Percentiles rank a stretch among this genome's conserved stretches.
These are phyloP conservation scores for Mastomys natalensis DNA, from an alignment of 2,113 vertebrate species.

Conservation along the genomic window DNA sequence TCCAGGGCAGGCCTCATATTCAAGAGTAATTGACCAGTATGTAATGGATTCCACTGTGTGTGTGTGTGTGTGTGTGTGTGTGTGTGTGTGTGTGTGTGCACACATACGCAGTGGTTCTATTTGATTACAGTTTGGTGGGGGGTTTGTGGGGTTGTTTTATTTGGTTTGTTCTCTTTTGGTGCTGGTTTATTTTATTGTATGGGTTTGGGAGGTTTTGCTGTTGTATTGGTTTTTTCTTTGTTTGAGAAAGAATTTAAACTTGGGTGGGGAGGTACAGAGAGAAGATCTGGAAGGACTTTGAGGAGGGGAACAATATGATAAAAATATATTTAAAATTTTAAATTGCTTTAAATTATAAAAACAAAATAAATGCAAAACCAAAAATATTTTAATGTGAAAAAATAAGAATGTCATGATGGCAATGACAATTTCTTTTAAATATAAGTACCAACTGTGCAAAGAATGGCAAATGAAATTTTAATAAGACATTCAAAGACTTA, in stretches of 20 bases:
- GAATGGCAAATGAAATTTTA: neutral
- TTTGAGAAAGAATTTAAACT: neutral
- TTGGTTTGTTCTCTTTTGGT: neutral
- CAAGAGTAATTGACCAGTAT: neutral
- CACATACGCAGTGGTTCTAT: too few species aligned
- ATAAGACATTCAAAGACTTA: neutral
- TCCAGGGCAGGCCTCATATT: neutral
- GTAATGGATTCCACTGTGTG: neutral
- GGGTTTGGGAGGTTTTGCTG: neutral
- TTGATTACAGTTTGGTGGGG: neutral
- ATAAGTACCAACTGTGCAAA: neutral
- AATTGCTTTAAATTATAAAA: neutral
- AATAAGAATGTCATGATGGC: neutral
- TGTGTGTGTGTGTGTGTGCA: neutral
- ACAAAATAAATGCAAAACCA: neutral
- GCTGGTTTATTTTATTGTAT: neutral
- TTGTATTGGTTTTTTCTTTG: neutral
- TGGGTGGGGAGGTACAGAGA: neutral
- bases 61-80: neutral
- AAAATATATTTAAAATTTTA: neutral
- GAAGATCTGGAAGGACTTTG: neutral
- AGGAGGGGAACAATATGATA: neutral
- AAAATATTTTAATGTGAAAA: neutral
- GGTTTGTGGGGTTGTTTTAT: neutral
- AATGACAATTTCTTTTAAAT: slow-evolving; percentile 24